Conservation (phyloP, 2,113 vertebrate species). For the Apus apus region DNA sequence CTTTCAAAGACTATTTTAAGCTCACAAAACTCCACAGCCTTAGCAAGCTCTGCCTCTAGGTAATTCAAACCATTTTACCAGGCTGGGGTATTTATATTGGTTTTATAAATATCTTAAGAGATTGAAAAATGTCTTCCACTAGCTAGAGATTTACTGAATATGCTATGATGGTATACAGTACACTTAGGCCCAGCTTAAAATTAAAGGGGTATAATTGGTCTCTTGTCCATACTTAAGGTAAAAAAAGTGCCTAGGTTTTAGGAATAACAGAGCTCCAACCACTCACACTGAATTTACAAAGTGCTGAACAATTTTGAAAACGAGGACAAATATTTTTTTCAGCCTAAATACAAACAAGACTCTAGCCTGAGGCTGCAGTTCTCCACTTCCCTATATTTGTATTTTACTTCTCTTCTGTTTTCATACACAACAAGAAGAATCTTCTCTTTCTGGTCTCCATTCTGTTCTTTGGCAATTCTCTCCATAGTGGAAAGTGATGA, state of each 20-base stretch:
- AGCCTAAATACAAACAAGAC: neutral
- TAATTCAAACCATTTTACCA: neutral
- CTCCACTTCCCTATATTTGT: neutral
- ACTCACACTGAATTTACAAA: neutral
- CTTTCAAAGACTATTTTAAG: neutral
- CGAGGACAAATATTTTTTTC: neutral
- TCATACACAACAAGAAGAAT: neutral
- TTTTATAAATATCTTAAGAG: constrained; percentile 3
- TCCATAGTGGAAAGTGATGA: neutral
- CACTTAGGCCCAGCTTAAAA: neutral
- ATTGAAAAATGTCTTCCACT: neutral
- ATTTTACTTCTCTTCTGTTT: neutral
- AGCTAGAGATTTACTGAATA: neutral
- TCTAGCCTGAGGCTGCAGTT: neutral
- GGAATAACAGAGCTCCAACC: neutral
- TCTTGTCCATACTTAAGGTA: constrained; percentile 11
- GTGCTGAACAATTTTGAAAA: neutral
- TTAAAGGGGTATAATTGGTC: constrained; percentile 5
- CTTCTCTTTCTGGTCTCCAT: neutral
- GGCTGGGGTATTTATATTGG: neutral
- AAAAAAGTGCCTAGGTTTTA: constrained; percentile 15
- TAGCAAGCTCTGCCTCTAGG: neutral
- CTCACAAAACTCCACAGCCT: neutral
- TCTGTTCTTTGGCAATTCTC: neutral
- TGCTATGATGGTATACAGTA: neutral